phyloP scores from a whole-genome alignment of 2,797 vertebrate genomes.

The Octomys mimax region DNA sequence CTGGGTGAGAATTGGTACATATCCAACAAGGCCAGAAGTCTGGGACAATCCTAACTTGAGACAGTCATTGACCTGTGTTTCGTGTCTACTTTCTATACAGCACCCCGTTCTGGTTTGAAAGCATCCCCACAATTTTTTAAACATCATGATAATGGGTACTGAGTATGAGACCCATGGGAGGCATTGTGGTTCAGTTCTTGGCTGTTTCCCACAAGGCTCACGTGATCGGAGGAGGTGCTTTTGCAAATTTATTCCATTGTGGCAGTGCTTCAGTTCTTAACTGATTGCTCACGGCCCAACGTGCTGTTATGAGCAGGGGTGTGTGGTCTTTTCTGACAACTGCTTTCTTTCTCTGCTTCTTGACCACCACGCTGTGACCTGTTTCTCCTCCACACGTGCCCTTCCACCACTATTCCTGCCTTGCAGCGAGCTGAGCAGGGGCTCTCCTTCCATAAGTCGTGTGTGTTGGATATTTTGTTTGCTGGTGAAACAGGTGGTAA shows the following conservation, averaged over 20 bases:
- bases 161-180: not conserved
- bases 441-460: not conserved
- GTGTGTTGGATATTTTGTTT: not conserved
- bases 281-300: not conserved
- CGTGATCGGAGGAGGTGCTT: not conserved
- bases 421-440: not conserved
- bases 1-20: accelerated
- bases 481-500: not conserved
- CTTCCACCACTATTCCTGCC: not conserved
- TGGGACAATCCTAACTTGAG: accelerated
- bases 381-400: not conserved
- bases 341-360: not conserved
- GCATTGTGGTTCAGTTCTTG: not conserved
- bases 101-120: not conserved
- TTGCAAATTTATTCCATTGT: not conserved
- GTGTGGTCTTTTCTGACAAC: not conserved
- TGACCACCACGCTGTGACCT: not conserved
- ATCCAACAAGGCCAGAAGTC: too few species aligned
- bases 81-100: accelerated
- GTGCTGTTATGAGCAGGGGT: not conserved
- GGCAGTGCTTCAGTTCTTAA: not conserved
- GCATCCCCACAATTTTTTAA: not conserved
- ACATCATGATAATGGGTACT: too few species aligned
- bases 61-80: not conserved
- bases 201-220: not conserved